Percentiles rank a stretch among this genome's conserved stretches.
Evolutionary conservation across 2,113 vertebrate genomes (phyloP).

Genomic region (Calidris pugnax): DNA sequence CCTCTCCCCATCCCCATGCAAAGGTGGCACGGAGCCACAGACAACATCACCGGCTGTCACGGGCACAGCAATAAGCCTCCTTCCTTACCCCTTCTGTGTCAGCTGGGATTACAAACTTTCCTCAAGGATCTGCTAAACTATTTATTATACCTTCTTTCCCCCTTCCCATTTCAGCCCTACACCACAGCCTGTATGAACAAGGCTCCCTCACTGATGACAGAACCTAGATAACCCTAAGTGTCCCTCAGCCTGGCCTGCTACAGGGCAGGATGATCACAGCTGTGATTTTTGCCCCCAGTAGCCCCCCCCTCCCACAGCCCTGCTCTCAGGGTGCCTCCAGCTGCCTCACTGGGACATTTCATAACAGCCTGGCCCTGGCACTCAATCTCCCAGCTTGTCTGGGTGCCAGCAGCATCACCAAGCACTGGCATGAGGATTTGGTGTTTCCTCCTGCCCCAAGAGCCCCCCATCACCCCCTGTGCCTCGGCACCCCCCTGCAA

Average conservation of each 20-base stretch:
- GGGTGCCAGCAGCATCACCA: background rate
- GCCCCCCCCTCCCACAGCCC: background rate
- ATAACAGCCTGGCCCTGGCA: background rate
- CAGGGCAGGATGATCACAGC: rapidly evolving
- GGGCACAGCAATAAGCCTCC: background rate
- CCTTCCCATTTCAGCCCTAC: background rate
- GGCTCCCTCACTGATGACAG: background rate
- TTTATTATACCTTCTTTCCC: background rate
- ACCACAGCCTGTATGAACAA: background rate
- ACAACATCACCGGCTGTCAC: background rate
- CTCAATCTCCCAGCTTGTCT: rapidly evolving
- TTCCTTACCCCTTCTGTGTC: background rate
- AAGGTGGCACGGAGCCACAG: background rate
- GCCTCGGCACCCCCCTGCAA: background rate
- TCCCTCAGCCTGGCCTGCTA: background rate
- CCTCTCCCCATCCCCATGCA: background rate
- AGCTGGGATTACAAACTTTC: background rate
- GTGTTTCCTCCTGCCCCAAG: background rate
- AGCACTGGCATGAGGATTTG: background rate
- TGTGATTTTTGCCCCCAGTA: background rate
- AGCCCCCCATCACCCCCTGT: background rate
- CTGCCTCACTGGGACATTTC: background rate
- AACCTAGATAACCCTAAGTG: background rate
- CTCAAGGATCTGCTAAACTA: background rate
- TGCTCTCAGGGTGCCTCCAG: background rate